Evolutionary conservation across 2,888 invertebrate genomes (phyloP).

Genomic region (Periphyllus acericola): DNA sequence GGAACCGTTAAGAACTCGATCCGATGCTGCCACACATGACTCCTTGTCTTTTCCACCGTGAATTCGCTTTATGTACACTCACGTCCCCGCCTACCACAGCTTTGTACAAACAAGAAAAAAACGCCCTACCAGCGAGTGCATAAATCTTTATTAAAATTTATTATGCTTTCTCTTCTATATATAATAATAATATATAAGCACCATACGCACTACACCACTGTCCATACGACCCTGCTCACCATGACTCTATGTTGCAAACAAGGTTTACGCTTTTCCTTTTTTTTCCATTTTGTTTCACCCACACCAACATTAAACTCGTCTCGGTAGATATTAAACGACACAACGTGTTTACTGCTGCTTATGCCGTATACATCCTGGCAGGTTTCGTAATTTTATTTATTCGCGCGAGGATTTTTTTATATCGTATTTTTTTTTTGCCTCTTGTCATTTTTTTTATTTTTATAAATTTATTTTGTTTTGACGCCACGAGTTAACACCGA

Average conservation of each 20-base stretch:
- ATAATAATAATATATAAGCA: background rate
- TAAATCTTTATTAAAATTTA: slow-evolving; percentile 55
- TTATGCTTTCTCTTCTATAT: slow-evolving; percentile 2
- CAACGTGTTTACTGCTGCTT: background rate
- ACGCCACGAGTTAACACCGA: background rate
- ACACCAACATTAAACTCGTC: slow-evolving; percentile 31
- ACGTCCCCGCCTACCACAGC: background rate
- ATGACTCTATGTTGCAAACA: background rate
- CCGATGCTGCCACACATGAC: background rate
- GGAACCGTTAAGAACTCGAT: background rate
- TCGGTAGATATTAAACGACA: slow-evolving; percentile 31
- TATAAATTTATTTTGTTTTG: background rate
- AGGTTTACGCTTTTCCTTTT: background rate
- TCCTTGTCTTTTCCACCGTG: background rate
- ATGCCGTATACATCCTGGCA: background rate
- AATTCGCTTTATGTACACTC: background rate
- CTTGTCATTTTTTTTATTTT: slow-evolving; percentile 22
- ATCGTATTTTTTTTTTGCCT: slow-evolving; percentile 12
- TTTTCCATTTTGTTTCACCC: background rate
- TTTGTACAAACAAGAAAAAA: background rate
- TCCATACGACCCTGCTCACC: background rate
- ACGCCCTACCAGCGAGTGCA: background rate
- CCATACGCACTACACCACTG: background rate
- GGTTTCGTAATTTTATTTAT: slow-evolving; percentile 53
- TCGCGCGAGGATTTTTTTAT: slow-evolving; percentile 21